Evolutionary conservation across 2,888 invertebrate species (phyloP), one percentile per base, ranked within the genome.

Genomic region (Hipparchia semele): DNA sequence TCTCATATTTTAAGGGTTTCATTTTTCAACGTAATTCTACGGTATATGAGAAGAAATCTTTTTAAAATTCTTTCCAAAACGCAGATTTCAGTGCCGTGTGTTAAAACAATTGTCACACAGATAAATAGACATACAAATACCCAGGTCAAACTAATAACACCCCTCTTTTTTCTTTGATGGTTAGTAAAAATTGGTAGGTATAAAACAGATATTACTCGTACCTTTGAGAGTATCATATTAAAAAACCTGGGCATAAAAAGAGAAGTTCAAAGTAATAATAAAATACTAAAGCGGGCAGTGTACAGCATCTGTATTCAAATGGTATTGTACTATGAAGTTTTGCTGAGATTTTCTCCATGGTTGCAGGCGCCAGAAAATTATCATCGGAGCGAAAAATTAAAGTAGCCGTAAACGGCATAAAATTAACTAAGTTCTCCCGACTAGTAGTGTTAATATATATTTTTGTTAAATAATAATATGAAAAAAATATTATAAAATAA

Each of bases 351-450:
- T 89, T 86, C 87, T 88, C 81, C 85, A 85, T 85, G 86, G 85
- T 81, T 84, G 85, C 86, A 80, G 83, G 84, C 83, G 87, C 88
- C 87, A 89, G 89, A 86, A 88, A 90, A 91, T 91, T 91, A 91
- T 91, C 89, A 89, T 81, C 86, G 84, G 80, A 87, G 88, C 90
- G 87, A 86, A 88, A 88, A 90, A 91, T 92, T 91, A 88, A 92
- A 91, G 90, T 90, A 88, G 84, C 89, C 90, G 90, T 91, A 90
- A 91, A 90, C 85, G 84, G 90, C 88, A 90, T 91, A 88, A 90
- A 90, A 92, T 91, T 92, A 91, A 90, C 88, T 87, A 88, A 91
- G 88, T 84, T 88, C 45, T 69, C 61, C 73, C 60, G 67, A 75
- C 58, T 73, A 71, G 66, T 64, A 61, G 66, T 82, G 79, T 78